Evolutionary conservation across 2,888 invertebrate species (phyloP).

Genomic region (Atethmia centrago): DNA sequence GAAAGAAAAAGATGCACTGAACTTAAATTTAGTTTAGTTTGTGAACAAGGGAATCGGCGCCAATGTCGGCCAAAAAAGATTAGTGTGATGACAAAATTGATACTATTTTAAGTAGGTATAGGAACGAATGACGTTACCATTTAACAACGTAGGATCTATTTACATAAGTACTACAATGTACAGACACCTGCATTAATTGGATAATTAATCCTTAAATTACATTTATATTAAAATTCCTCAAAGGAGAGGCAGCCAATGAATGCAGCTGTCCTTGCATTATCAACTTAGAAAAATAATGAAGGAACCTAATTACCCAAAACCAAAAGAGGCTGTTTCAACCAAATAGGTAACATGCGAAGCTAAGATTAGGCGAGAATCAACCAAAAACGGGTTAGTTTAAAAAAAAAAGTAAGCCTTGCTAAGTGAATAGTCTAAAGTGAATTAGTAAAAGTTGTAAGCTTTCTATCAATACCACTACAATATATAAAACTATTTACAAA

Average conservation of each 20-base stretch:
- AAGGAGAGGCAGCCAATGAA: not conserved
- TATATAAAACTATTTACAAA: conserved; percentile 40
- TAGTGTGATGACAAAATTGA: not conserved
- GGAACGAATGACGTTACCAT: not conserved
- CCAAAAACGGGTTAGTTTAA: conserved; percentile 45
- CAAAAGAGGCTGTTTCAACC: conserved; percentile 90
- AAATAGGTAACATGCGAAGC: conserved; percentile 85
- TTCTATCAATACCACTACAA: conserved; percentile 41
- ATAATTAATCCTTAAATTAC: not conserved
- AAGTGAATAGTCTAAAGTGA: conserved; percentile 31
- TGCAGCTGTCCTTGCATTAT: conserved; percentile 32
- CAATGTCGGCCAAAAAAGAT: conserved; percentile 36
- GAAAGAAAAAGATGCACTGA: too few relatives aligned
- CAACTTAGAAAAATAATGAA: conserved; percentile 28
- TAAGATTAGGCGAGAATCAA: conserved; percentile 60
- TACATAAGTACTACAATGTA: conserved; percentile 26
- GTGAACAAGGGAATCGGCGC: too few relatives aligned
- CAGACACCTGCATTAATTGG: conserved; percentile 17
- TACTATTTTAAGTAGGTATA: not conserved
- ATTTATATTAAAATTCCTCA: too few relatives aligned
- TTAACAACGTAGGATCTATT: not conserved
- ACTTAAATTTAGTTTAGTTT: too few relatives aligned
- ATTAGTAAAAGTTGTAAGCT: conserved; percentile 57
- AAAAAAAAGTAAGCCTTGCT: conserved; percentile 53
- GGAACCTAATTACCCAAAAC: conserved; percentile 75